Base-by-base conservation (phyloP, 2,888 invertebrate species). In the Eupithecia exiguata region DNA sequence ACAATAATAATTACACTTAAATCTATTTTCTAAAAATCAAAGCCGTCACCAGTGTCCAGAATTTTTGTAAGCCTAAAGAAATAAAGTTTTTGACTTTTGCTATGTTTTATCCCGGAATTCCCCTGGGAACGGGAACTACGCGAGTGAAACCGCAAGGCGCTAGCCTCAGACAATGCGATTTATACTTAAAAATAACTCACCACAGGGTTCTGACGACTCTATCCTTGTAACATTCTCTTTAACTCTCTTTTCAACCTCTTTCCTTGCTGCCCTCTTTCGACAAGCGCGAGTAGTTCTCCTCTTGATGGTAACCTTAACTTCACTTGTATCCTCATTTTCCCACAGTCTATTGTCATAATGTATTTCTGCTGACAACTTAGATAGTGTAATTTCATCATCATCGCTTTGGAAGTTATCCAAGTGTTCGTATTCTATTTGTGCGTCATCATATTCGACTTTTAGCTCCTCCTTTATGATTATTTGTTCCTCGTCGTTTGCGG, bases 401-500 rank as follows among this genome's bases (percentile, higher is more conserved):
- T 38, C 35, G 18, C 35, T 25, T 1, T 18, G 7, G 7, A 30
- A 6, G 30, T 7, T 21, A 1, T 53, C 53, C 63, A 10, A 49
- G 21, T 53, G 53, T 3, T 40, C 65, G 25, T 40, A 65, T 65
- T 65, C 40, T 38, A 66, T 66, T 40, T 43, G 25, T 1, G 66
- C 6, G 12, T 66, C 66, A 40, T 66, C 66, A 7, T 40, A 66
- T 66, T 66, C 66, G 6, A 25, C 14, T 66, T 66, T 66, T 16
- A 66, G 14, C 5, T 66, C 66, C 5, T n/a, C 16, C 9, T 66
- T 66, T 66, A 66, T 10, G 0, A 66, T 16, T 21, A 66, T 25
- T 21, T 14, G 2, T 0, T 25, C 66, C 6, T 66, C 40, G 7
- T 66, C 66, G 14, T 38, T 12, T 21, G 10, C 2, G n/a, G n/a